Percentiles rank a stretch among this genome's conserved stretches.
These are phyloP conservation scores for Gibbula magus DNA, from an alignment of 2,888 invertebrate species.

Conservation along the genomic window DNA sequence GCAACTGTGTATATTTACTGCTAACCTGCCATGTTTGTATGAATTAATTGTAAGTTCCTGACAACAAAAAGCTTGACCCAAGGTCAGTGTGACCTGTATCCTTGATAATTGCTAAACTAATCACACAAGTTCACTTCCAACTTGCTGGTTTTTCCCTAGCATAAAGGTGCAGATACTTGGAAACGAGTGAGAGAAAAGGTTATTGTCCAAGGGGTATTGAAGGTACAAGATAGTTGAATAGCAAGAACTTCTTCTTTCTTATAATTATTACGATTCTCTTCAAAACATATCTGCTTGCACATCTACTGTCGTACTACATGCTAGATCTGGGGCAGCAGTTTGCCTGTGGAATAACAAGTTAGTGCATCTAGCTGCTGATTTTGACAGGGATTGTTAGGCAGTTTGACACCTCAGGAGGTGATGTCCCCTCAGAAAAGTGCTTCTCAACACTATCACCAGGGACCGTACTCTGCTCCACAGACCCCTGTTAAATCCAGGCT, in stretches of 20 bases:
- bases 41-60: no score
- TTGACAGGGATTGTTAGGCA: conserved; percentile 21
- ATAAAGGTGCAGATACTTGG: conserved; percentile 4
- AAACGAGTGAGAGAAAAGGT: conserved; percentile 1
- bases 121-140: not conserved
- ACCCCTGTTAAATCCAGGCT: conserved; percentile 48
- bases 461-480: conserved; percentile 30
- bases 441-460: not conserved
- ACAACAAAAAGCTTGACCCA: no score
- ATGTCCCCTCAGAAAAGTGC: conserved; percentile 11
- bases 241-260: not conserved
- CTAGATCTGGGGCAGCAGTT: not conserved
- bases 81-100: no score
- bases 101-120: not conserved
- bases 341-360: not conserved
- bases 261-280: not conserved
- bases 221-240: not conserved
- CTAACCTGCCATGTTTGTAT: no score
- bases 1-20: no score
- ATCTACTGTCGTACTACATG: no score
- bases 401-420: conserved; percentile 18
- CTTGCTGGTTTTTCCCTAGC: not conserved
- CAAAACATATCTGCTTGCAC: not conserved
- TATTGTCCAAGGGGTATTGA: not conserved
- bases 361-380: conserved; percentile 1